Evolutionary conservation across 2,888 invertebrate species (phyloP), one percentile per base, ranked within the genome.

Genomic region (Herminia tarsipennalis): DNA sequence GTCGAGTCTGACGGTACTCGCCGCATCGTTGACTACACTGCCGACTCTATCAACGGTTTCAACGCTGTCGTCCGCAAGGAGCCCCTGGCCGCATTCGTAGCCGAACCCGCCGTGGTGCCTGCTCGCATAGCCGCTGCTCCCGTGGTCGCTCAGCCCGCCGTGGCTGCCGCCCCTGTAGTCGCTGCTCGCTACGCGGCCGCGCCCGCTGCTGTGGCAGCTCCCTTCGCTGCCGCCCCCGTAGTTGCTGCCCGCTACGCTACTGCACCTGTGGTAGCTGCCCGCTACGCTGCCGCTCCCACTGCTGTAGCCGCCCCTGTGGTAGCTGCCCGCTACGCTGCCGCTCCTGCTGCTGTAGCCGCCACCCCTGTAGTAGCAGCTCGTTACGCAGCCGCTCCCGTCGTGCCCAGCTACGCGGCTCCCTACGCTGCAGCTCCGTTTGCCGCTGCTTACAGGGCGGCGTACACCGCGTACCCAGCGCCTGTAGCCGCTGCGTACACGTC

Each of bases 51-150:
- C 13, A 87, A 86, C 41, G 89, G 89, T 6, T 89, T 89, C 63
- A 88, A 88, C 61, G 89, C 89, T 0, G 78, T 86, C 0, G 89
- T 89, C 18, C 83, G 86, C 41, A 88, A 90, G 32, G 88, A 89
- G 50, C 83, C 86, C 1, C 76, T 80, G 1, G 81, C 78, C 0
- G 79, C 81, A 37, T 83, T 80, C 0, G 82, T 88, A 24, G 88
- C 88, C 1, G 78, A 86, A 36, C 77, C 82, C 1, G 79, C 75
- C 1, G 70, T 79, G 0, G 71, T 76, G 0, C 56, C 80, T 0
- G 77, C 79, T 17, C 72, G 75, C 12, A 47, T 70, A 22, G 71
- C 81, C 2, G 70, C 78, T 4, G 78, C 77, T 0, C 79, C 82
- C 1, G 49, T 73, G 41, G 66, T 93, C 91, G 77, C 93, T 88